These are phyloP conservation scores for Parnassius glacialis DNA, from an alignment of 2,888 invertebrate species.

Conservation along the genomic window DNA sequence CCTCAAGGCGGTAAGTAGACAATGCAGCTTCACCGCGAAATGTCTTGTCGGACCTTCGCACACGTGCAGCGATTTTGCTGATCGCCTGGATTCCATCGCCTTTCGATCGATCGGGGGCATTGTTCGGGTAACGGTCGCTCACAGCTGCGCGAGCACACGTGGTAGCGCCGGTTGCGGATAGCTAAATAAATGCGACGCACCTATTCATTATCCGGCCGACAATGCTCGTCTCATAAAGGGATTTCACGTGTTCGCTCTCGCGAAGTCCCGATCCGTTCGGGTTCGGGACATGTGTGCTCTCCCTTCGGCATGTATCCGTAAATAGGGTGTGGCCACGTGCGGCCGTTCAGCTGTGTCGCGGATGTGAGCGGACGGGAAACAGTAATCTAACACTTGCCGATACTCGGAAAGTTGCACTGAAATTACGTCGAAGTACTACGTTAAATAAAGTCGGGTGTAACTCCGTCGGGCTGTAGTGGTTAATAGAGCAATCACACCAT, in stretches of 20 bases:
- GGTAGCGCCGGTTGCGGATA: constrained; percentile 79
- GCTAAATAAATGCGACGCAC: constrained; percentile 79
- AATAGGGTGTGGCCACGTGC: constrained; percentile 81
- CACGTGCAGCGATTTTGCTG: constrained; percentile 67
- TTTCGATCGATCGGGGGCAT: constrained; percentile 77
- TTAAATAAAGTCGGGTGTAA: constrained; percentile 24
- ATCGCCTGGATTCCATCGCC: constrained; percentile 70
- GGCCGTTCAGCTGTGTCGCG: constrained; percentile 77
- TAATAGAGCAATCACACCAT: constrained; percentile 23
- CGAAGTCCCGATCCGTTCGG: constrained; percentile 74
- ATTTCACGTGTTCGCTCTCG: constrained; percentile 78
- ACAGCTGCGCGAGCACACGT: constrained; percentile 79
- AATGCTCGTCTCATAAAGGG: constrained; percentile 78
- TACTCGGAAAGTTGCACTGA: constrained; percentile 55
- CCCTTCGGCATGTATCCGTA: constrained; percentile 77
- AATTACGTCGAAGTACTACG: constrained; percentile 35
- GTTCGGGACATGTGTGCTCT: constrained; percentile 79
- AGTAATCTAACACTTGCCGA: constrained; percentile 74
- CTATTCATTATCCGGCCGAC: constrained; percentile 76
- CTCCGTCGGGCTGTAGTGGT: constrained; percentile 22
- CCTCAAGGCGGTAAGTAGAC: constrained; percentile 59
- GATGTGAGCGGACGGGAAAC: constrained; percentile 77
- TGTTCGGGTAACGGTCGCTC: constrained; percentile 79
- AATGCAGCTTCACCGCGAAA: constrained; percentile 68
- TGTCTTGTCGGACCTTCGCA: constrained; percentile 62